Evolutionary conservation across 2,888 invertebrate genomes (phyloP).

Genomic region (Lithodes maja): DNA sequence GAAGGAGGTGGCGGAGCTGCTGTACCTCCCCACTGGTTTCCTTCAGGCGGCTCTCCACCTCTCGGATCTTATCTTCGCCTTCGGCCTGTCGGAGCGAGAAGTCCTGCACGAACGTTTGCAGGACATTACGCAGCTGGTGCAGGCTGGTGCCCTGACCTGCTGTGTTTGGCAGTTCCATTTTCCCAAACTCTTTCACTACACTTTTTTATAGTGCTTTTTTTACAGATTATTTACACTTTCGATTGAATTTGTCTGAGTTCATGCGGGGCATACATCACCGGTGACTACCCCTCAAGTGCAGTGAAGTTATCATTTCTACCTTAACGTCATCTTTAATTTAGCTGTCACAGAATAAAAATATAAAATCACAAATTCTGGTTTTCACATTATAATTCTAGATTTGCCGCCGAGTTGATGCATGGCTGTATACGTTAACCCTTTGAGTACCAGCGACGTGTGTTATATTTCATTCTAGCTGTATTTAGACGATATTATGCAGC

Average conservation of each 20-base stretch:
- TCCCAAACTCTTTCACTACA: not conserved
- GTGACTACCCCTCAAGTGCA: not conserved
- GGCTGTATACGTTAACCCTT: no score
- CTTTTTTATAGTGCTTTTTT: not conserved
- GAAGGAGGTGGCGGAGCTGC: slow-evolving; percentile 16
- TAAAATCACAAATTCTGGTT: not conserved
- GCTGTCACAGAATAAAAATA: not conserved
- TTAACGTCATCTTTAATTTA: not conserved
- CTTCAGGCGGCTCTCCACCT: slow-evolving; percentile 29
- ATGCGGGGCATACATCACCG: not conserved
- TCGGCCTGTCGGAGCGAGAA: slow-evolving; percentile 38
- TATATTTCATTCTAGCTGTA: no score
- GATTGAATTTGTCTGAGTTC: not conserved
- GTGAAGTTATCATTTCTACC: not conserved
- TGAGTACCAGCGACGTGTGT: no score
- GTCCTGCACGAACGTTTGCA: slow-evolving; percentile 30
- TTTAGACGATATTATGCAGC: no score
- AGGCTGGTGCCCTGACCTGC: not conserved
- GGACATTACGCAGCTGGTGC: slow-evolving; percentile 30
- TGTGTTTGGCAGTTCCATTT: not conserved
- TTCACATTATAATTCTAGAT: no score
- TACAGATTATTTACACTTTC: not conserved
- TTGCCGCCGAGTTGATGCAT: no score
- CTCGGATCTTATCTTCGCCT: slow-evolving; percentile 25
- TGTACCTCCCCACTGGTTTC: slow-evolving; percentile 30